Base-by-base conservation (phyloP, 2,797 vertebrate species). In the Characodon lateralis region DNA sequence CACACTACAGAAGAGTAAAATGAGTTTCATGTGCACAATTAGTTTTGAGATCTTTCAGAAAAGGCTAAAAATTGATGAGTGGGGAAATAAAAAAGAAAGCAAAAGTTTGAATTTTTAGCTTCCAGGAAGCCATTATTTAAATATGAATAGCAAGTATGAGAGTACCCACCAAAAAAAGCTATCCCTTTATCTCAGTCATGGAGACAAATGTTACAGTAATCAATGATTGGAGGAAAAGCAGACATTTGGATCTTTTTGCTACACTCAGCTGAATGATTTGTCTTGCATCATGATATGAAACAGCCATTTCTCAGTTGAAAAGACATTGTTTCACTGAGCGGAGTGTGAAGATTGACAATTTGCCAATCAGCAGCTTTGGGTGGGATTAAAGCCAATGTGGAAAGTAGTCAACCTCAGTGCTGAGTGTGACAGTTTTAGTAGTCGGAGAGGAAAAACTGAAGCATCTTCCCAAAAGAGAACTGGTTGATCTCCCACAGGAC, bases 171-270 rank as follows among this genome's bases (percentile, higher is more conserved):
- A 46, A 48, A n/a, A 39, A 26, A 46, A 13, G 5, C 1, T 6
- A 69, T 48, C 12, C 9, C 28, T 46, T 46, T 48, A 43, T 48
- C 41, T 69, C 24, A 48, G 12, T 48, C 66, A 48, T 6, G 2
- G 13, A 46, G 66, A 69, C 41, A 48, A 69, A 26, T 41, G 41
- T 69, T 69, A 43, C 6, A 69, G 56, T 58, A 58, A 58, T 58
- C 56, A 58, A 26, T 58, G 24, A 8, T 58, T 58, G 9, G 24
- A 12, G 66, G n/a, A 48, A 48, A 35, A n/a, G 24, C 66, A 48
- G 66, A 46, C 66, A 39, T 70, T 77, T 16, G 55, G 66, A 14
- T 48, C 41, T 73, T 77, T 71, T 31, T 61, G 28, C 56, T 71
- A n/a, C 68, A 35, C 12, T 69, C 41, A 69, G 24, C 43, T 69